A percentile compares a stretch with the other conserved stretches of the same genome.
These are phyloP conservation scores for Uria lomvia DNA, from an alignment of 2,113 vertebrate genomes.

Conservation along the genomic window DNA sequence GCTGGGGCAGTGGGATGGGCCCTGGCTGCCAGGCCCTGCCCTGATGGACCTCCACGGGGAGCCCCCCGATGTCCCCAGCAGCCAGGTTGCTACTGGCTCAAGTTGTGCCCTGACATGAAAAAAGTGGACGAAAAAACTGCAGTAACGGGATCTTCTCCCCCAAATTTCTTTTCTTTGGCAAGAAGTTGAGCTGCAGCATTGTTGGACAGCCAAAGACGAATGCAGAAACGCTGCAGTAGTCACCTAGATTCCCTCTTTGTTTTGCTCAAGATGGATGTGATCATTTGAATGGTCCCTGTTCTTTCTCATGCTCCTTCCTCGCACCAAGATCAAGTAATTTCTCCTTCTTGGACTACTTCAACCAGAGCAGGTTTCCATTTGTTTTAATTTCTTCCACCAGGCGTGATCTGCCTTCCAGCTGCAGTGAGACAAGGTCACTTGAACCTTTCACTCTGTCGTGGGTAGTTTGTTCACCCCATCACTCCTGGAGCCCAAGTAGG, in stretches of 20 bases:
- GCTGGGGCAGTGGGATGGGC: fast-evolving
- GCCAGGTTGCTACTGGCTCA: neutral
- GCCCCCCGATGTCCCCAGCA: fast-evolving
- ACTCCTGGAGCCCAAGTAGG: neutral
- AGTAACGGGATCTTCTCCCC: neutral
- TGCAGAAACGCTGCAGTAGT: neutral
- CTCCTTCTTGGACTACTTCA: neutral
- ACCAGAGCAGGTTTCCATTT: neutral
- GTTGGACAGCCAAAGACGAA: neutral
- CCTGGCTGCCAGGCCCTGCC: neutral
- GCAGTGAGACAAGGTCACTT: neutral
- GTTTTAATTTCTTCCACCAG: neutral
- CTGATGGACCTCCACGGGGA: neutral
- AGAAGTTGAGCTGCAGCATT: neutral
- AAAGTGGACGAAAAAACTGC: neutral
- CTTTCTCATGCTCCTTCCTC: neutral
- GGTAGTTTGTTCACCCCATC: neutral
- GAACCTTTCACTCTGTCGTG: neutral
- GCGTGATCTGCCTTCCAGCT: neutral
- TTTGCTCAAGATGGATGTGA: neutral
- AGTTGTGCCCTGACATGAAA: neutral
- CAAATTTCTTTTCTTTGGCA: neutral
- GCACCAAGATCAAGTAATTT: neutral
- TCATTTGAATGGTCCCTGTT: neutral
- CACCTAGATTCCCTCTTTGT: neutral